Conservation (phyloP, 2,888 invertebrate species). For the Monopis laevigella region DNA sequence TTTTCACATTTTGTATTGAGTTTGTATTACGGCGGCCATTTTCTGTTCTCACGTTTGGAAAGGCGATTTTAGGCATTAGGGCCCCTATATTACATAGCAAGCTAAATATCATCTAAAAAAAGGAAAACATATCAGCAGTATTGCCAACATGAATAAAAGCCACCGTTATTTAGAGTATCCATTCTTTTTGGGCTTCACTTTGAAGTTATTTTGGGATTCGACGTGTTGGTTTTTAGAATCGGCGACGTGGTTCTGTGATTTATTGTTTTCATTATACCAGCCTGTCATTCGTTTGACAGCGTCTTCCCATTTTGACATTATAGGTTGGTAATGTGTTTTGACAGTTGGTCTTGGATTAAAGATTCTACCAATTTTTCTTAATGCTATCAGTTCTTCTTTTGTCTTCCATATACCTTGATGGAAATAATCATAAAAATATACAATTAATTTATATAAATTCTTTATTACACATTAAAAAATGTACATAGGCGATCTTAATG, state of each 20-base stretch:
- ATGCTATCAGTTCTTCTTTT: conserved; percentile 69
- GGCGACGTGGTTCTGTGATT: conserved; percentile 19
- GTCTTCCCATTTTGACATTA: conserved; percentile 64
- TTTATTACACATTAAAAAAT: too few relatives aligned
- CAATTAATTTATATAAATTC: too few relatives aligned
- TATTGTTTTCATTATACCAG: conserved; percentile 51
- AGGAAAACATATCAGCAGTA: conserved; percentile 29
- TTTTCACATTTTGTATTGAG: too few relatives aligned
- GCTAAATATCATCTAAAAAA: conserved; percentile 34
- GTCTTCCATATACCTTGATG: conserved; percentile 81
- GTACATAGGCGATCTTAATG: too few relatives aligned
- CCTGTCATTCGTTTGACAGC: conserved; percentile 65
- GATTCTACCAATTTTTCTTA: conserved; percentile 68
- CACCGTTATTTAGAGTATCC: conserved; percentile 45
- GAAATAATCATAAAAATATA: too few relatives aligned
- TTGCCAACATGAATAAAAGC: conserved; percentile 38
- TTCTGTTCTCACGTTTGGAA: too few relatives aligned
- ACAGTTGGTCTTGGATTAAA: conserved; percentile 65
- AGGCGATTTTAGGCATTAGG: too few relatives aligned
- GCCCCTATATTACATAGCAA: neutral
- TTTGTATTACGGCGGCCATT: too few relatives aligned
- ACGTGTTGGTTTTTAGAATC: conserved; percentile 28
- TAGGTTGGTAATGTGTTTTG: conserved; percentile 36
- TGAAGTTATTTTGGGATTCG: conserved; percentile 33
- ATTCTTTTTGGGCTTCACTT: conserved; percentile 27